Percentiles rank a stretch among this genome's conserved stretches.
phyloP scores from a whole-genome alignment of 2,113 vertebrate species.

The Dendrocopos noguchii region DNA sequence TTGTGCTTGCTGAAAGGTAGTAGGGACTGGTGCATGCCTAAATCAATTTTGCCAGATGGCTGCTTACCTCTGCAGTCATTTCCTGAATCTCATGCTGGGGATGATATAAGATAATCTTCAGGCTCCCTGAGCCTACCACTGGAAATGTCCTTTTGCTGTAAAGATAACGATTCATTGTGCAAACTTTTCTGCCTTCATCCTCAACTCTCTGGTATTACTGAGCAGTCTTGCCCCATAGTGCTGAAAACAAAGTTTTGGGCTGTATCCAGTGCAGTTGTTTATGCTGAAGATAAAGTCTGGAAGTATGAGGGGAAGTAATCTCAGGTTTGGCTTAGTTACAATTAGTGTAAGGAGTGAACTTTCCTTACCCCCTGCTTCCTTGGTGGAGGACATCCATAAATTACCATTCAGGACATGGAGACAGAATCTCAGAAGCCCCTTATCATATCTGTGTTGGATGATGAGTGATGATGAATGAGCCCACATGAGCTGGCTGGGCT shows the following conservation, averaged over 20 bases:
- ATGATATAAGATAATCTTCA: not conserved
- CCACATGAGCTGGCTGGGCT: no score
- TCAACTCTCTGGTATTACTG: fast-evolving
- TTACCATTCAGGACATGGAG: not conserved
- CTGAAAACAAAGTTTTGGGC: not conserved
- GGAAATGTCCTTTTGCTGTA: not conserved
- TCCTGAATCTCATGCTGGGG: not conserved
- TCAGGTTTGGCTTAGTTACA: not conserved
- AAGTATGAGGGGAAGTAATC: not conserved
- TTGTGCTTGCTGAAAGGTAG: not conserved
- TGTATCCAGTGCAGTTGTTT: not conserved
- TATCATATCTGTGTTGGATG: not conserved
- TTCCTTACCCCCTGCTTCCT: not conserved
- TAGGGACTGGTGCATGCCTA: not conserved
- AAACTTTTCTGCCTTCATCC: not conserved
- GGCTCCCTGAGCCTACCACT: not conserved
- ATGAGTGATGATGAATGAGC: not conserved
- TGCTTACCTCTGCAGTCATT: not conserved
- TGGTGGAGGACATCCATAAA: not conserved
- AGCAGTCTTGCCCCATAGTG: fast-evolving
- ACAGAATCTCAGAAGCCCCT: not conserved
- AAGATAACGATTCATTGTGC: not conserved
- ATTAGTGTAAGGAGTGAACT: not conserved
- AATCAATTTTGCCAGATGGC: not conserved
- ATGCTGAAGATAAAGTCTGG: not conserved